Conservation (phyloP, 2,113 vertebrate species). For the Phalacrocorax pelagicus region DNA sequence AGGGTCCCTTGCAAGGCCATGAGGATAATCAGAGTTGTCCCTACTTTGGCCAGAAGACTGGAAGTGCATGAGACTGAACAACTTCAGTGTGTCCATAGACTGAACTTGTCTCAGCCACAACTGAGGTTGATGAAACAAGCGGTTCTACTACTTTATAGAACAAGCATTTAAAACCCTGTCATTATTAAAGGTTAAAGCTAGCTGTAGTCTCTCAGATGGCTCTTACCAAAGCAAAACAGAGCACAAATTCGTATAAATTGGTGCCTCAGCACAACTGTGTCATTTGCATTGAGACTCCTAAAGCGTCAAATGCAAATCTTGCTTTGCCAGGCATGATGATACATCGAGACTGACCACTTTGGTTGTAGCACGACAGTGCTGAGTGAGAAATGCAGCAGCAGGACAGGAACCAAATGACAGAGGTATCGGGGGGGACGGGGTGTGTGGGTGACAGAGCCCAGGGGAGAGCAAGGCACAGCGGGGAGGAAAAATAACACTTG, state of each 20-base stretch:
- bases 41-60: not conserved
- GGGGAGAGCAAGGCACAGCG: accelerated
- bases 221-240: not conserved
- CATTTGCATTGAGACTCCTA: not conserved
- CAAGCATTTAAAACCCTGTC: not conserved
- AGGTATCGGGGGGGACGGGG: not conserved
- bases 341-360: accelerated
- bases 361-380: not conserved
- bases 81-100: not conserved
- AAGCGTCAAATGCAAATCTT: not conserved
- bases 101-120: not conserved
- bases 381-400: not conserved
- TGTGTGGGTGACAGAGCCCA: not conserved
- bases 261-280: not conserved
- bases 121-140: not conserved
- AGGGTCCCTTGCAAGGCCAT: not conserved
- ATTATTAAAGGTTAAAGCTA: not conserved
- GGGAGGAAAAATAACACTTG: not conserved
- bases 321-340: not conserved
- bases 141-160: not conserved
- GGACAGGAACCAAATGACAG: not conserved
- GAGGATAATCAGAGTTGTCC: not conserved
- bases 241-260: not conserved
- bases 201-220: not conserved
- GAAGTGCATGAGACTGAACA: not conserved